A percentile compares a stretch with the other conserved stretches of the same genome.
These are phyloP conservation scores for Monopterus albus DNA, from an alignment of 2,113 vertebrate genomes.

Conservation along the genomic window DNA sequence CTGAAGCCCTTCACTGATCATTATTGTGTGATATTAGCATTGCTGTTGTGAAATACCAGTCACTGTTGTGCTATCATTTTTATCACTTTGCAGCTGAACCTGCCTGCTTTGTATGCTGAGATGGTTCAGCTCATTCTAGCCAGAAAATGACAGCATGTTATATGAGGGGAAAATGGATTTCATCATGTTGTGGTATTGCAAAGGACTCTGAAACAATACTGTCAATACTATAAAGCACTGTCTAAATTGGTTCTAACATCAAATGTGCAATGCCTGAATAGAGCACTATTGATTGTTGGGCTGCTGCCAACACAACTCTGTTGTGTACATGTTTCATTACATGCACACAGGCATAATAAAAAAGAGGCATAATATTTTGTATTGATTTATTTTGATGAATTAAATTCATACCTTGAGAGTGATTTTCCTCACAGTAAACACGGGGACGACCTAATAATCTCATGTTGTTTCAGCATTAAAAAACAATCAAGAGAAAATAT, in stretches of 20 bases:
- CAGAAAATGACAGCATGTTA: constrained; percentile 68
- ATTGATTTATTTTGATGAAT: constrained; percentile 64
- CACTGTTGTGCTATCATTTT: constrained; percentile 19
- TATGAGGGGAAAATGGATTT: constrained; percentile 53
- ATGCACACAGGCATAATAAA: not conserved
- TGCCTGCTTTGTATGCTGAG: constrained; percentile 40
- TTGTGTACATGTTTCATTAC: constrained; percentile 15
- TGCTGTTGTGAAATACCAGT: constrained; percentile 25
- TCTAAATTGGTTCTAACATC: constrained; percentile 41
- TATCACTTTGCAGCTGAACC: constrained; percentile 33
- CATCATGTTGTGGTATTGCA: constrained; percentile 24
- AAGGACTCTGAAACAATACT: constrained; percentile 46
- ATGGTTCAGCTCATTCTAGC: constrained; percentile 40
- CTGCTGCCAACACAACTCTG: constrained; percentile 14
- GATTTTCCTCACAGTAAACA: constrained; percentile 35
- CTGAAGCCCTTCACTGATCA: constrained; percentile 1
- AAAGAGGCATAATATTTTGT: constrained; percentile 32
- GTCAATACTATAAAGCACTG: constrained; percentile 46
- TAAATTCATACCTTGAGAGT: constrained; percentile 17
- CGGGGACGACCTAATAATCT: not conserved
- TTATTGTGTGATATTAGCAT: constrained; percentile 10
- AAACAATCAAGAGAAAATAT: not conserved
- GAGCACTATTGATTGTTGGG: constrained; percentile 49
- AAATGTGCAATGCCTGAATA: constrained; percentile 53
- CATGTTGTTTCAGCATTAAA: not conserved